Percentiles rank a stretch among this genome's conserved stretches.
These are phyloP conservation scores for Anableps anableps DNA, from an alignment of 2,797 vertebrate genomes.

Conservation along the genomic window DNA sequence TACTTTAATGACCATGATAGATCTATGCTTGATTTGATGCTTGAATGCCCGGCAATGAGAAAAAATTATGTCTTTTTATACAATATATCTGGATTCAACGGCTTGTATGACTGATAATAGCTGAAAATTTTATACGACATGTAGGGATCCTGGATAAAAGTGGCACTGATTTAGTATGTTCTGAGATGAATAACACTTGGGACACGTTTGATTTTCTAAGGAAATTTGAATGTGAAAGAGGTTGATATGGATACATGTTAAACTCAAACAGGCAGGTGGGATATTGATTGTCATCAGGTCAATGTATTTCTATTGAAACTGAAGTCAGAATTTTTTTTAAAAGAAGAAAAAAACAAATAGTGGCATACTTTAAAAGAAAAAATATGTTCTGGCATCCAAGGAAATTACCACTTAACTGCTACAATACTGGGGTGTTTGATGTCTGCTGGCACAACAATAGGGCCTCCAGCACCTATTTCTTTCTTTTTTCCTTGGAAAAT, in stretches of 20 bases:
- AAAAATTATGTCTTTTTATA: not conserved
- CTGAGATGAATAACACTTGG: not conserved
- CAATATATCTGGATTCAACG: not conserved
- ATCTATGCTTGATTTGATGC: not conserved
- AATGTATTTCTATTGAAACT: not conserved
- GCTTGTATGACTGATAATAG: not conserved
- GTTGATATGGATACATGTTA: not conserved
- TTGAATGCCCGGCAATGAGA: not conserved
- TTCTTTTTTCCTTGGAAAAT: conserved; percentile 55
- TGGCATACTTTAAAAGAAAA: conserved; percentile 28
- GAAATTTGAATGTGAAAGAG: not conserved
- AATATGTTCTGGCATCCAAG: conserved; percentile 31
- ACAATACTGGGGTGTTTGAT: conserved; percentile 65
- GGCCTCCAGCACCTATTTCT: conserved; percentile 49
- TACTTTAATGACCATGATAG: not conserved
- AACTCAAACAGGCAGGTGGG: not conserved
- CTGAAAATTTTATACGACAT: not conserved
- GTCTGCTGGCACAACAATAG: conserved; percentile 54
- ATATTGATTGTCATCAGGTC: conserved; percentile 35
- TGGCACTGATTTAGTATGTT: not conserved
- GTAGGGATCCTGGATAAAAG: not conserved
- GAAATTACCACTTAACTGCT: conserved; percentile 68
- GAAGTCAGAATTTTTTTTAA: conserved; percentile 3
- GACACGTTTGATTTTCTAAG: not conserved
- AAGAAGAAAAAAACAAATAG: conserved; percentile 25